A percentile compares a stretch with the other conserved stretches of the same genome.
Conservation (phyloP, 2,797 vertebrate genomes). For the Bradypodion pumilum region DNA sequence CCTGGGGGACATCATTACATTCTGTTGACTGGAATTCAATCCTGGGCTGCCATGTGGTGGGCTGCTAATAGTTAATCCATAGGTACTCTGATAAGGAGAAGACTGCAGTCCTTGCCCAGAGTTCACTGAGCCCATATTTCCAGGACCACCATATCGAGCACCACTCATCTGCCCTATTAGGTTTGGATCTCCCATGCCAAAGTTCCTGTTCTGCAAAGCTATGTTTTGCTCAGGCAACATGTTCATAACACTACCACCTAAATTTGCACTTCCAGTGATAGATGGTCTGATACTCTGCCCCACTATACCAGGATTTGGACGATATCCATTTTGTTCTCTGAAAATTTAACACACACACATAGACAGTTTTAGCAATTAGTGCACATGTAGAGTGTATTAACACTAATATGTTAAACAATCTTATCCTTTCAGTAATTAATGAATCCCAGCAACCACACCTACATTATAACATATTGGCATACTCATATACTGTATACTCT, state of each 20-base stretch:
- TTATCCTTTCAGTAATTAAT: conserved; percentile 17
- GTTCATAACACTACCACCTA: conserved; percentile 84
- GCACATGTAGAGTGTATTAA: not conserved
- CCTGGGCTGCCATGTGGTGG: conserved; percentile 90
- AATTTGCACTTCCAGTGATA: conserved; percentile 77
- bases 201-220: conserved; percentile 82
- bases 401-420: conserved; percentile 18
- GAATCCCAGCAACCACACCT: conserved; percentile 7
- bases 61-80: conserved; percentile 89
- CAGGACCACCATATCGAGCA: conserved; percentile 76
- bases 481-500: not conserved
- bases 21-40: conserved; percentile 85
- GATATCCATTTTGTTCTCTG: conserved; percentile 93
- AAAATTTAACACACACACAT: conserved; percentile 49
- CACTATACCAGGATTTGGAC: conserved; percentile 80
- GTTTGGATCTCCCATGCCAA: conserved; percentile 82
- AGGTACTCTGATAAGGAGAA: conserved; percentile 86
- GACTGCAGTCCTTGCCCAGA: conserved; percentile 78
- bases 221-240: conserved; percentile 81
- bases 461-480: not conserved
- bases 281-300: conserved; percentile 83
- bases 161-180: conserved; percentile 83
- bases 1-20: conserved; percentile 91
- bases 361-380: conserved; percentile 5
- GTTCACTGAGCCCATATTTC: conserved; percentile 75